phyloP scores from a whole-genome alignment of 2,113 vertebrate genomes.

The Menidia beryllina region DNA sequence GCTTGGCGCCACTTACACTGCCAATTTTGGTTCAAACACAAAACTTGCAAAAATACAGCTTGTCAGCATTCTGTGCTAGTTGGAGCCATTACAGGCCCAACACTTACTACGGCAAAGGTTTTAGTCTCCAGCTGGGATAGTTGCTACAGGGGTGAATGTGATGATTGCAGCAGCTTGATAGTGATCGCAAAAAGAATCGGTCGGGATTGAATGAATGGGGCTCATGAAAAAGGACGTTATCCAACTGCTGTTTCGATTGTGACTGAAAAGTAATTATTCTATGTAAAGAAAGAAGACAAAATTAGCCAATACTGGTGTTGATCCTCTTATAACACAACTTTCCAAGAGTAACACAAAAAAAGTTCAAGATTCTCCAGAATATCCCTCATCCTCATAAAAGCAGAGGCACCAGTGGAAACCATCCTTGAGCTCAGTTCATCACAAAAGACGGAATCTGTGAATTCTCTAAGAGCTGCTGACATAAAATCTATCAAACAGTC shows the following conservation, averaged over 20 bases:
- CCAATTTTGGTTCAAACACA: neutral
- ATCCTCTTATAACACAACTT: constrained; percentile 35
- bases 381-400: too few species aligned
- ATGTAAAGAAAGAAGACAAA: neutral
- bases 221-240: constrained; percentile 16
- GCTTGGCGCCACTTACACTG: neutral
- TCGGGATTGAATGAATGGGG: constrained; percentile 17
- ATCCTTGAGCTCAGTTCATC: neutral
- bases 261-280: constrained; percentile 13
- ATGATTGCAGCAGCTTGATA: constrained; percentile 11
- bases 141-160: neutral
- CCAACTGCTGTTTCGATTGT: neutral
- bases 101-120: neutral
- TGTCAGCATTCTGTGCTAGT: neutral
- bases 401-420: neutral
- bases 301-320: constrained; percentile 4
- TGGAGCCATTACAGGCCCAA: neutral
- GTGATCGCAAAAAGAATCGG: constrained; percentile 28
- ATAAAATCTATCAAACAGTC: neutral
- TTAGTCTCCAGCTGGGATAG: constrained; percentile 6
- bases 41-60: neutral
- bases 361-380: too few species aligned
- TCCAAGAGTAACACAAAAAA: neutral
- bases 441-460: neutral
- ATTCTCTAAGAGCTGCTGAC: neutral